phyloP scores from a whole-genome alignment of 2,888 invertebrate species.

The Caenorhabditis sp. region DNA sequence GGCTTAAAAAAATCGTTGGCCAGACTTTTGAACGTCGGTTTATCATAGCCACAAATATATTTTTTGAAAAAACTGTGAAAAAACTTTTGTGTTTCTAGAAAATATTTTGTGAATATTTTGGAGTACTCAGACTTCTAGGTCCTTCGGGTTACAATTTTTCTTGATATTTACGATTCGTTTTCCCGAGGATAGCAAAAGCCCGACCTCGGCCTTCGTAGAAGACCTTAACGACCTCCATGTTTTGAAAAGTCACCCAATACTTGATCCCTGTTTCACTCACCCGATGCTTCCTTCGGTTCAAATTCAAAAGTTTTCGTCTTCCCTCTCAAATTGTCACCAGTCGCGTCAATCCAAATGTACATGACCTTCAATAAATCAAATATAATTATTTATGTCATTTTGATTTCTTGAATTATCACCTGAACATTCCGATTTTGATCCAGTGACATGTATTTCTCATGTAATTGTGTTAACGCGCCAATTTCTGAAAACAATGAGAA shows the following conservation, averaged over 20 bases:
- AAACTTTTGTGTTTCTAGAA: too few relatives aligned
- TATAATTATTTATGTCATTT: neutral
- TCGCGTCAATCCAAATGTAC: slow-evolving; percentile 92
- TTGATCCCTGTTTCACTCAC: slow-evolving; percentile 33
- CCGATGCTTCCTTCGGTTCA: slow-evolving; percentile 78
- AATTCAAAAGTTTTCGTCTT: slow-evolving; percentile 87
- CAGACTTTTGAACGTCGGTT: too few relatives aligned
- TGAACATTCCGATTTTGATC: slow-evolving; percentile 52
- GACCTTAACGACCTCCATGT: too few relatives aligned
- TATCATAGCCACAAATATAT: too few relatives aligned
- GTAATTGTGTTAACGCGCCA: slow-evolving; percentile 22
- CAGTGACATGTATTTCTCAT: slow-evolving; percentile 35
- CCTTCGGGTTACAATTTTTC: too few relatives aligned
- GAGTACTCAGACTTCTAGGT: too few relatives aligned
- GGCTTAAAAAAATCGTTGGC: too few relatives aligned
- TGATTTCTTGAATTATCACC: slow-evolving; percentile 73
- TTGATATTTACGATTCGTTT: too few relatives aligned
- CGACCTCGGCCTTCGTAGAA: too few relatives aligned
- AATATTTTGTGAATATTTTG: too few relatives aligned
- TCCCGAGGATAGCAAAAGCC: too few relatives aligned
- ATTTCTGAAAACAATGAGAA: slow-evolving; percentile 30
- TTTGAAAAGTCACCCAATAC: neutral
- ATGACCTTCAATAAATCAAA: slow-evolving; percentile 72
- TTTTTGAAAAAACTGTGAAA: too few relatives aligned
- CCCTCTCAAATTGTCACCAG: slow-evolving; percentile 85